phyloP scores from a whole-genome alignment of 2,113 vertebrate species.

The Thamnaconus septentrionalis region DNA sequence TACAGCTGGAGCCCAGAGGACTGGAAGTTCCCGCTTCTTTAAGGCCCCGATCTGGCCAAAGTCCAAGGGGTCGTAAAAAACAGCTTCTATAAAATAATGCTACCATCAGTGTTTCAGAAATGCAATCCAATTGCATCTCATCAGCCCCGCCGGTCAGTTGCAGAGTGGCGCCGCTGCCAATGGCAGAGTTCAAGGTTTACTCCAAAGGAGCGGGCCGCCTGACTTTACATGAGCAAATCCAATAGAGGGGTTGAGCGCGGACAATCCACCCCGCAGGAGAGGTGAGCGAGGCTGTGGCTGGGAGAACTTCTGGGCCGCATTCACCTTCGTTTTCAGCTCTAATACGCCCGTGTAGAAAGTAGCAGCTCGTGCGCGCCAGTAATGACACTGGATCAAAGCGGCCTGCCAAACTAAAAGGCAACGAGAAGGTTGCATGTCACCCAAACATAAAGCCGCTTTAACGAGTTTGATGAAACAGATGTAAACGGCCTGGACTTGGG shows the following conservation, averaged over 20 bases:
- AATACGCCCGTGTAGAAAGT: slow-evolving; percentile 25
- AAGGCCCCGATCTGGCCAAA: slow-evolving; percentile 57
- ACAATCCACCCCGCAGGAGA: too few species aligned
- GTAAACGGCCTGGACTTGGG: slow-evolving; percentile 6
- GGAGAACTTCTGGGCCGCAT: neutral
- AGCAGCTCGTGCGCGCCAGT: slow-evolving; percentile 3
- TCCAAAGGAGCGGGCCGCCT: slow-evolving; percentile 20
- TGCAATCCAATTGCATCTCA: slow-evolving; percentile 71
- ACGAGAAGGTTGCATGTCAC: slow-evolving; percentile 36
- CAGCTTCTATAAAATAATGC: slow-evolving; percentile 67
- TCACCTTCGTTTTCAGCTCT: slow-evolving; percentile 40
- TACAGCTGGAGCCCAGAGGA: slow-evolving; percentile 57
- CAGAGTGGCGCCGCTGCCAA: slow-evolving; percentile 39
- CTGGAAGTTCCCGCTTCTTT: slow-evolving; percentile 51
- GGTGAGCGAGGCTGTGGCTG: too few species aligned
- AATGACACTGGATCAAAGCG: slow-evolving; percentile 41
- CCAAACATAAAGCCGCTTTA: slow-evolving; percentile 28
- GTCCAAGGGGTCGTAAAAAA: slow-evolving; percentile 63
- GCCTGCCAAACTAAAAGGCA: slow-evolving; percentile 23
- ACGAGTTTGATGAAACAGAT: slow-evolving; percentile 38
- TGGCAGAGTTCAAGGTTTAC: slow-evolving; percentile 29
- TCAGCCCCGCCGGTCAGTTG: slow-evolving; percentile 59
- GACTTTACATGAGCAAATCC: slow-evolving; percentile 7
- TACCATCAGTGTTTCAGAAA: slow-evolving; percentile 64
- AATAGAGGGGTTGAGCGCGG: neutral